A percentile compares a stretch with the other conserved stretches of the same genome.
Conservation (phyloP, 2,113 vertebrate genomes). For the Arizona elegans region DNA sequence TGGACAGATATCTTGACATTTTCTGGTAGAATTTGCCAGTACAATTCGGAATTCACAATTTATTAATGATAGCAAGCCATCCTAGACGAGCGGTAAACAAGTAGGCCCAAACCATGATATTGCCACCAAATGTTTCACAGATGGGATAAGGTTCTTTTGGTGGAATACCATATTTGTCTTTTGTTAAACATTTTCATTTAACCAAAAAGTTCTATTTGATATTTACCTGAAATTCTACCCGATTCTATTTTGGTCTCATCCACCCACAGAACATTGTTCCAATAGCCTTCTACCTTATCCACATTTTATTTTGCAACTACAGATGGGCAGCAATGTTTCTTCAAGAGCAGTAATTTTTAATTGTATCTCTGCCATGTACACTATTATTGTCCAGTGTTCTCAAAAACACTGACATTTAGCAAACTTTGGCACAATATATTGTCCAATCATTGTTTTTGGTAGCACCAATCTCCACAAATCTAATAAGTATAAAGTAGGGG, state of each 20-base stretch:
- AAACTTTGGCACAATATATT: not conserved
- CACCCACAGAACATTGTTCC: not conserved
- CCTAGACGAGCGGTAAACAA: not conserved
- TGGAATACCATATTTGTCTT: not conserved
- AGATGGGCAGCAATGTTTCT: not conserved
- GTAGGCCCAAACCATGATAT: too few species aligned
- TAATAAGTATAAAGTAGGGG: not conserved
- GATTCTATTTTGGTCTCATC: not conserved
- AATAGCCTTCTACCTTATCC: not conserved
- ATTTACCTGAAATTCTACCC: too few species aligned
- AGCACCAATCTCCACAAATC: not conserved
- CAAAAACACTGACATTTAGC: too few species aligned
- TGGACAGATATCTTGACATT: not conserved
- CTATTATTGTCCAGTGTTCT: too few species aligned
- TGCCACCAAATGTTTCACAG: too few species aligned
- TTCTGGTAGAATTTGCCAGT: not conserved
- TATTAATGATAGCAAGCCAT: not conserved
- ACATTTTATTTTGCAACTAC: not conserved
- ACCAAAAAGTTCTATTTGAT: not conserved
- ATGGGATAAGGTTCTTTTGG: too few species aligned
- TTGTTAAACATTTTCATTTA: not conserved
- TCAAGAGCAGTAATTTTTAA: not conserved
- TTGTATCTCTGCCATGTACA: not conserved
- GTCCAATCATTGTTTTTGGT: not conserved
- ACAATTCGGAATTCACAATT: not conserved